These are phyloP conservation scores for Orbicella faveolata DNA, from an alignment of 64 coral and sea anemone species.

Conservation along the genomic window DNA sequence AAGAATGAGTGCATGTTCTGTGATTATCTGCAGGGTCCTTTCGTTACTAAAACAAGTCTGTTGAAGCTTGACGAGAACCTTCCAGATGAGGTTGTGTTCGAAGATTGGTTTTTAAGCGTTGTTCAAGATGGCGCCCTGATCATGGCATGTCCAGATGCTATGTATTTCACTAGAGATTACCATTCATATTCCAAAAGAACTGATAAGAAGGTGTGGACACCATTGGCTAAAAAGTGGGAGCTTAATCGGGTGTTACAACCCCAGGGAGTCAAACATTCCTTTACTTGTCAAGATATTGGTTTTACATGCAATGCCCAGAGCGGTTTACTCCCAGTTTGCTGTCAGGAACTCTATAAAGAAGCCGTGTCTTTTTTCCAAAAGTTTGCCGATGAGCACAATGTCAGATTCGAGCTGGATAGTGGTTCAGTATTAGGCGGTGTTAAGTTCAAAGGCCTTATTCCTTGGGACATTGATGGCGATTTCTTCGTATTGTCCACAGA, in stretches of 20 bases:
- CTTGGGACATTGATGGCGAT: slow-evolving; percentile 31
- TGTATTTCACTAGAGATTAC: slow-evolving; percentile 22
- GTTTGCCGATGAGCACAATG: slow-evolving; percentile 26
- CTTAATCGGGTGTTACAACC: slow-evolving; percentile 15
- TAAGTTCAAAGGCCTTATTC: slow-evolving; percentile 22
- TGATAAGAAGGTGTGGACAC: slow-evolving; percentile 28
- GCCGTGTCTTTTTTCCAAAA: background rate
- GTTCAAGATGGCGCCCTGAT: background rate
- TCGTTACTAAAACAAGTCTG: slow-evolving; percentile 11
- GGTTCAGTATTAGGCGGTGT: slow-evolving; percentile 41
- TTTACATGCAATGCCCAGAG: background rate
- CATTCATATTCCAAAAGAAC: slow-evolving; percentile 8
- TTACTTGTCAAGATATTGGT: slow-evolving; percentile 41
- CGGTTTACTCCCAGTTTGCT: slow-evolving; percentile 27
- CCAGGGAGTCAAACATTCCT: slow-evolving; percentile 6
- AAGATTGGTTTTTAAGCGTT: slow-evolving; percentile 44
- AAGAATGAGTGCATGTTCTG: no score
- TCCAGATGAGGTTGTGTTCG: no score
- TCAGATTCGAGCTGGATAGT: slow-evolving; percentile 46
- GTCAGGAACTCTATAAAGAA: no score
- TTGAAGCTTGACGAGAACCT: slow-evolving; percentile 36
- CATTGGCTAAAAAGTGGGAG: slow-evolving; percentile 33
- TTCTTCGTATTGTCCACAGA: slow-evolving; percentile 7
- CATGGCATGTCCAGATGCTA: no score
- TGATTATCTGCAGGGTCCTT: no score